Percentiles rank a stretch among this genome's conserved stretches.
These are phyloP conservation scores for Planococcus citri DNA, from an alignment of 1,140 invertebrate genomes.

Conservation along the genomic window DNA sequence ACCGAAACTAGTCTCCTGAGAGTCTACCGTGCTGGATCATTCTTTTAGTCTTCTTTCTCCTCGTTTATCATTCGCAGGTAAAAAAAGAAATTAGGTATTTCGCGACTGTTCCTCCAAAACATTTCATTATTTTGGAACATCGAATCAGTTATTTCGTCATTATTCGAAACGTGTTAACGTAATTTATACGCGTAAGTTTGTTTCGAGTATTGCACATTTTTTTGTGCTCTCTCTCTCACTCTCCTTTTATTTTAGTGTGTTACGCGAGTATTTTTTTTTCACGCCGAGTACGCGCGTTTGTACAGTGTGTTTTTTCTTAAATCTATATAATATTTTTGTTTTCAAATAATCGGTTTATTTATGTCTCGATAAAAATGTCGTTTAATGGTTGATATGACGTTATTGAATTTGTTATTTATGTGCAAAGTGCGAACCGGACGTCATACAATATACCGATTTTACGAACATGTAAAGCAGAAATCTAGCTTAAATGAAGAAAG, in stretches of 20 bases:
- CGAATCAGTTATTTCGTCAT: background rate
- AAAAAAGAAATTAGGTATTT: slow-evolving; percentile 12
- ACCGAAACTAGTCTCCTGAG: slow-evolving; percentile 13
- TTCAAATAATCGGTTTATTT: background rate
- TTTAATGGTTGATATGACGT: background rate
- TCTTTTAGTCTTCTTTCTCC: slow-evolving; percentile 11
- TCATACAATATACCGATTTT: background rate
- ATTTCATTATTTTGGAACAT: background rate
- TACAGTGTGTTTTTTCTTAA: too few relatives aligned
- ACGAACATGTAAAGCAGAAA: background rate
- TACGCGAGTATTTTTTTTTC: too few relatives aligned
- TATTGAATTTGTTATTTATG: background rate
- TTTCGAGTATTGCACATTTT: too few relatives aligned
- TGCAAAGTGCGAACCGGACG: background rate
- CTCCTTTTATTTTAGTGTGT: too few relatives aligned
- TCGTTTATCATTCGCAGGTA: slow-evolving; percentile 16
- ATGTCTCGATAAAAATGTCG: background rate
- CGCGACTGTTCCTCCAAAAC: background rate
- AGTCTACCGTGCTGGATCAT: slow-evolving; percentile 13
- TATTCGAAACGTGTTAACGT: background rate
- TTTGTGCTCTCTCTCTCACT: too few relatives aligned
- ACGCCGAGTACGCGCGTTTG: too few relatives aligned
- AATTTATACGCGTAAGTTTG: background rate
- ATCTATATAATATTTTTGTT: background rate
- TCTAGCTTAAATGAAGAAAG: slow-evolving; percentile 13